phyloP scores from a whole-genome alignment of 2,888 invertebrate species.

The Trisateles emortualis region DNA sequence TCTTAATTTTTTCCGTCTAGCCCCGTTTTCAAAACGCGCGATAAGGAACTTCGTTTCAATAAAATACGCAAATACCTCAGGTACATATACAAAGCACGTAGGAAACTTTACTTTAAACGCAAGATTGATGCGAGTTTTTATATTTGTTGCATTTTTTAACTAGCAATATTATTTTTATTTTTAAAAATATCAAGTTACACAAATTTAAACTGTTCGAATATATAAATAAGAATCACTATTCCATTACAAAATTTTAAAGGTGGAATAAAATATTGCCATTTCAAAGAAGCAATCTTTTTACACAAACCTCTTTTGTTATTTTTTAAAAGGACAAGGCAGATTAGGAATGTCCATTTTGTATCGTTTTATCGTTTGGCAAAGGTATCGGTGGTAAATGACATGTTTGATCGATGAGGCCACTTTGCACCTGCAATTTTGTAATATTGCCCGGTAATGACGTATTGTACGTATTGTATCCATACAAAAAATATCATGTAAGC shows the following conservation, averaged over 20 bases:
- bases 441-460: constrained; percentile 45
- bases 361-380: constrained; percentile 65
- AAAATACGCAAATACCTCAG: constrained; percentile 37
- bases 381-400: constrained; percentile 75
- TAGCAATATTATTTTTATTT: background rate
- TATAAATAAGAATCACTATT: constrained; percentile 7
- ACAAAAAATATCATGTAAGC: background rate
- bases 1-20: too few relatives aligned
- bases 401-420: constrained; percentile 72
- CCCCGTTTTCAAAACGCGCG: too few relatives aligned
- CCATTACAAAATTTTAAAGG: background rate
- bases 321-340: constrained; percentile 78
- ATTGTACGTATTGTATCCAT: constrained; percentile 14
- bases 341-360: constrained; percentile 82
- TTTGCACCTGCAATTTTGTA: constrained; percentile 70
- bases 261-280: constrained; percentile 22
- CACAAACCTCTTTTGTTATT: constrained; percentile 66
- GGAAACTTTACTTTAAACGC: constrained; percentile 40
- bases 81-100: constrained; percentile 61
- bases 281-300: constrained; percentile 64
- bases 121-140: constrained; percentile 77
- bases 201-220: constrained; percentile 5
- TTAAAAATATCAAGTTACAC: constrained; percentile 1
- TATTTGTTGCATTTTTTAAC: constrained; percentile 52
- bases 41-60: too few relatives aligned